phyloP scores from a whole-genome alignment of 2,797 vertebrate species.

The Arnoldichthys spilopterus region DNA sequence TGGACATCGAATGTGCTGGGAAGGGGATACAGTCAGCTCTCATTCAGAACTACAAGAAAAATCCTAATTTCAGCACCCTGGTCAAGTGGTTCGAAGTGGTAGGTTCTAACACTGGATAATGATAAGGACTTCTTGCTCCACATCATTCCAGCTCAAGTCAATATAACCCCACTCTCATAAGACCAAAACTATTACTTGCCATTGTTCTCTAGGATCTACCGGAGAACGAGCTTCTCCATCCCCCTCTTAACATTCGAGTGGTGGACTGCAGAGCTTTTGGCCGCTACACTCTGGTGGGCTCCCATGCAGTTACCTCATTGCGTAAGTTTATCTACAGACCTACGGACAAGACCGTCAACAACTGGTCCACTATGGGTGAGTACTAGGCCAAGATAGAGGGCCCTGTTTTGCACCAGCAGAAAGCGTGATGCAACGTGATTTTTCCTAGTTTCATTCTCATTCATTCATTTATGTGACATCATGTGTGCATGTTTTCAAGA shows the following conservation, averaged over 20 bases:
- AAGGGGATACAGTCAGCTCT: slow-evolving; percentile 91
- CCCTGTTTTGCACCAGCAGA: too few species aligned
- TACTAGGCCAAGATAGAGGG: too few species aligned
- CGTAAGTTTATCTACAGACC: slow-evolving; percentile 89
- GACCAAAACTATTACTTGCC: too few species aligned
- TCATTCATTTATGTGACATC: too few species aligned
- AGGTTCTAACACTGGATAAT: too few species aligned
- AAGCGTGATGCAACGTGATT: too few species aligned
- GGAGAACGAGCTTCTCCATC: slow-evolving; percentile 95
- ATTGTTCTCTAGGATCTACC: slow-evolving; percentile 99
- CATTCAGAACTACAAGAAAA: slow-evolving; percentile 98
- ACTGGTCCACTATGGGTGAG: slow-evolving; percentile 87
- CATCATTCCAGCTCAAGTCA: too few species aligned
- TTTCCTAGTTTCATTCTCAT: too few species aligned
- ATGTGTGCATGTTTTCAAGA: too few species aligned
- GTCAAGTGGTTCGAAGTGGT: slow-evolving; percentile 99
- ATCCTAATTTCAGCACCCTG: slow-evolving; percentile 95
- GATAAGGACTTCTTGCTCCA: too few species aligned
- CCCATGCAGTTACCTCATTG: slow-evolving; percentile 89
- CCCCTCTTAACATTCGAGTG: slow-evolving; percentile 91
- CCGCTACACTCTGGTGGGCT: slow-evolving; percentile 93
- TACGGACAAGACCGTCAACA: slow-evolving; percentile 81
- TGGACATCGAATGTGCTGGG: slow-evolving; percentile 96
- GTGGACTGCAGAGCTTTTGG: slow-evolving; percentile 96
- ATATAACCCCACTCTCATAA: too few species aligned